Base-by-base conservation (phyloP, 1,140 invertebrate species). In the Linepithema humile region DNA sequence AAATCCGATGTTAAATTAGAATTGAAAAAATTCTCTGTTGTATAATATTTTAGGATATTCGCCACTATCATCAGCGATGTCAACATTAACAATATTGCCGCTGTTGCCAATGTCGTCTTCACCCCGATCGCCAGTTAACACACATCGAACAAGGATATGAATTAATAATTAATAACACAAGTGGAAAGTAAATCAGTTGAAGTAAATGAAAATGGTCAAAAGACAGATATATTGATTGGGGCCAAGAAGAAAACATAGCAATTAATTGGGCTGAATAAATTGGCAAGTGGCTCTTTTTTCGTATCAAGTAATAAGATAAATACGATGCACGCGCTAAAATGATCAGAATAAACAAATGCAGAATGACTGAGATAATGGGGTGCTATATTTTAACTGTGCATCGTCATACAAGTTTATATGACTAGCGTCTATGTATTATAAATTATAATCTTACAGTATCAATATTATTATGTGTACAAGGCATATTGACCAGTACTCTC, bases 371-470 rank as follows among this genome's bases (percentile, higher is more conserved):
- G 83, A 89, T 40, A 73, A 80, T 73, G 82, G 91, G 93, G 92
- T 94, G 91, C 93, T 93, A 92, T 93, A 92, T 92, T 92, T 92
- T 93, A 92, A 92, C 90, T 91, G 88, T 90, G 92, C 92, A 93
- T 94, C 88, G 90, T 92, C 88, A 91, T 87, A 91, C 90, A 91
- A 92, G 91, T 93, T 93, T 91, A 92, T 93, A 93, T 90, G 85
- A 90, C 86, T 94, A 93, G 91, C 91, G 92, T 94, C 92, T 93
- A 94, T 94, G 93, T 94, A 94, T 92, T 93, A 93, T 94, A 94
- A 93, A 94, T 93, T 91, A 93, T 94, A 94, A 94, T 93, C 92
- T 92, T 91, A 93, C 86, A 92, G 90, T 91, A 93, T 90, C 90
- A 90, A 93, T 84, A 87, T 89, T 91, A 92, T 89, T 93, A 93